Conservation (phyloP, 2,797 vertebrate species). For the Crenuchus spilurus region DNA sequence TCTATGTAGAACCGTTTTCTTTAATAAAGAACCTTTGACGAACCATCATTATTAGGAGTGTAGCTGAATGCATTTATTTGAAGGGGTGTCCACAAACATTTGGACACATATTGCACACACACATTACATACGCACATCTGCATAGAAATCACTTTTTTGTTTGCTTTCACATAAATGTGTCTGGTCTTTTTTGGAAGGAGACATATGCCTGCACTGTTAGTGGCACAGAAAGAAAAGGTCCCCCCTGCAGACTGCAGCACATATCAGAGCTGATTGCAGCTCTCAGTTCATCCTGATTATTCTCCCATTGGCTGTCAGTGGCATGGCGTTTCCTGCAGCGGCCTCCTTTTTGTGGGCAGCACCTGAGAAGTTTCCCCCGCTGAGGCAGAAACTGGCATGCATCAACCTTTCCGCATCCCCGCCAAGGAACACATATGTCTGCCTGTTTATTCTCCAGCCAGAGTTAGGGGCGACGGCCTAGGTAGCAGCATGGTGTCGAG, state of each 20-base stretch:
- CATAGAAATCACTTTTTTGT: not conserved
- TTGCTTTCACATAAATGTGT: not conserved
- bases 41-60: too few species aligned
- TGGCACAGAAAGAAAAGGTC: constrained; percentile 68
- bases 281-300: constrained; percentile 74
- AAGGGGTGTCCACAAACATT: too few species aligned
- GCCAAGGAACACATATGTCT: constrained; percentile 71
- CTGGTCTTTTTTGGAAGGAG: constrained; percentile 6
- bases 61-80: too few species aligned
- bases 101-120: too few species aligned
- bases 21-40: too few species aligned
- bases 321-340: constrained; percentile 56
- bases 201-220: constrained; percentile 74
- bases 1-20: too few species aligned
- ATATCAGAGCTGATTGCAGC: constrained; percentile 74
- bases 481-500: constrained; percentile 44
- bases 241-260: constrained; percentile 72
- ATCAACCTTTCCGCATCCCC: constrained; percentile 66
- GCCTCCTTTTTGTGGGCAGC: constrained; percentile 46
- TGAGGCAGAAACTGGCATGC: constrained; percentile 60
- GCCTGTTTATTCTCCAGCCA: constrained; percentile 58
- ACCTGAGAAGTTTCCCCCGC: constrained; percentile 62
- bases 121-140: too few species aligned
- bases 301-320: constrained; percentile 68
- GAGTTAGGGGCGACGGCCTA: constrained; percentile 33